Evolutionary conservation across 2,888 invertebrate genomes (phyloP), one percentile per base, ranked within the genome.

Genomic region (Athalia cordata): DNA sequence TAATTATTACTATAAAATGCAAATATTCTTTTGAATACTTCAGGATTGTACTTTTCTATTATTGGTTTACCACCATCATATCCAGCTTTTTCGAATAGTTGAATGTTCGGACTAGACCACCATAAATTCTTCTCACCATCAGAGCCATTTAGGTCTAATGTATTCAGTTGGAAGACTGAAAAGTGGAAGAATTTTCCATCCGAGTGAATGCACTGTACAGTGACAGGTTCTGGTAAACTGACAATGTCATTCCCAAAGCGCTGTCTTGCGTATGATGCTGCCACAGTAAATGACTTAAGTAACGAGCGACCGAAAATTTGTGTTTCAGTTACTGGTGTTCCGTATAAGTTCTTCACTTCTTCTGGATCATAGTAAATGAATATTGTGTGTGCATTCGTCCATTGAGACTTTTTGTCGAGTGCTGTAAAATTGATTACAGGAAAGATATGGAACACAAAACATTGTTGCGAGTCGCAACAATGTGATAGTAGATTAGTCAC

Each of bases 111-210:
- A 70, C 93, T 92, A 85, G 93, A 93, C 93, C 96, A 98, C 93
- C 95, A 96, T 82, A 95, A 92, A 90, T 98, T 98, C 87, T 94
- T 96, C 0, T 92, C 89, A 47, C 93, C 93, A 45, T 92, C 91
- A 11, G 85, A 87, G 0, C 93, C 92, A 85, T 91, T 88, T 3
- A 96, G 89, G 89, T 96, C 93, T 55, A 96, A 90, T 0, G 96
- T 96, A 85, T 97, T 97, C 11, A 98, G 91, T 90, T 98, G 97
- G 79, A 96, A 93, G 15, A 96, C 93, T 4, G 95, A 94, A 87
- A 98, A 97, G 87, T 97, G 95, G 87, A 95, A 96, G 61, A 92
- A 90, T 82, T 93, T 91, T 0, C 96, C 95, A 87, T 97, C 95
- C 4, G 96, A 94, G 83, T 96, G 96, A 81, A 98, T 92, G 86